Base-by-base conservation (phyloP, 2,113 vertebrate genomes). In the Paedocypris sp. region DNA sequence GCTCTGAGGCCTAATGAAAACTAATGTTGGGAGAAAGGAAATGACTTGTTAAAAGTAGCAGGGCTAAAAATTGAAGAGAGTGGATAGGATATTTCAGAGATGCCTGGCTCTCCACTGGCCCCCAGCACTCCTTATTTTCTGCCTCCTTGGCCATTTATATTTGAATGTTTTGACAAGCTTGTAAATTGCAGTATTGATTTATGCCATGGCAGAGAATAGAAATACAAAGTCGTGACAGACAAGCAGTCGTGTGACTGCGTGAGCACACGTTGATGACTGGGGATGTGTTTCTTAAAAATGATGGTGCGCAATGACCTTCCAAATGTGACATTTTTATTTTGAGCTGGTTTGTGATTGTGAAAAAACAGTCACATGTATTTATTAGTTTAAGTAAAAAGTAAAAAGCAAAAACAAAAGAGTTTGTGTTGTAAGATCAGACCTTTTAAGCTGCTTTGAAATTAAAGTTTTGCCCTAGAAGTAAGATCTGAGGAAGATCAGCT, bases 131-230 rank as follows among this genome's bases (percentile, higher is more conserved):
- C 43, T 58, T 18, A 43, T 56, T 56, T 46, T 16, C 45, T 15
- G 16, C 12, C 50, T 65, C 45, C 19, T 36, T 50, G 43, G 49
- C 62, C 66, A 73, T 75, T 73, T 75, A 60, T 64, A 68, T 75
- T 75, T 73, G 48, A 75, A 73, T 68, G 58, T 73, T 75, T 71
- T 73, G 73, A 75, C 70, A 75, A 68, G 62, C 68, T 64, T 68
- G 71, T 73, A 75, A 73, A 73, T 73, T 71, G 66, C 58, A 26
- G 41, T 75, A 75, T 77, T 68, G 73, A 75, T 75, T 66, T 56
- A 53, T 35, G 48, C 54, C 31, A 33, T 60, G 28, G 50, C 38
- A 22, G 54, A 59, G 68, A 54, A 71, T 66, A 70, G 43, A 62
- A 67, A 66, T 19, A 66, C 66, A 70, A 67, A 73, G 71, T 52